Conservation (phyloP, 2,113 vertebrate genomes). For the Sisor rabdophorus region DNA sequence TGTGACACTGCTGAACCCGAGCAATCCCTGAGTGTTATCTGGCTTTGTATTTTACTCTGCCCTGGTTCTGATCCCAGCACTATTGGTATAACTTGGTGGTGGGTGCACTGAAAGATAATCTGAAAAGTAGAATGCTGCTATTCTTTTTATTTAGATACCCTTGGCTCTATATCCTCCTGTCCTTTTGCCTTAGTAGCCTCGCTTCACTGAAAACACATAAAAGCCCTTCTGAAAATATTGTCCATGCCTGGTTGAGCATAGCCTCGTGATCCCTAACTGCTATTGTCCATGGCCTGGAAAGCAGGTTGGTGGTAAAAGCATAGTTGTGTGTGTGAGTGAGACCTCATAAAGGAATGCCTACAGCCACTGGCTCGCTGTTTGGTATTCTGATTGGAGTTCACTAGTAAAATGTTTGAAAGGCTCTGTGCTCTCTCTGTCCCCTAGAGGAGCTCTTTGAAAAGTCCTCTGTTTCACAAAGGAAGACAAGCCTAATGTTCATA, state of each 20-base stretch:
- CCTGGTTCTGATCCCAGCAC: slow-evolving; percentile 3
- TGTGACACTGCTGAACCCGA: slow-evolving; percentile 10
- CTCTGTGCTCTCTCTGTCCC: slow-evolving; percentile 18
- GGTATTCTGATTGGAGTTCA: slow-evolving; percentile 19
- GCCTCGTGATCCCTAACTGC: slow-evolving; percentile 38
- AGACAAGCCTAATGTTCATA: slow-evolving; percentile 32
- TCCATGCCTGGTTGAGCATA: slow-evolving; percentile 45
- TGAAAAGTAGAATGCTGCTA: slow-evolving; percentile 15
- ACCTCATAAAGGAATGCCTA: neutral
- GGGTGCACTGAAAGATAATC: slow-evolving; percentile 17
- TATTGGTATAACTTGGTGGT: neutral
- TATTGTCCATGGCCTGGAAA: slow-evolving; percentile 22
- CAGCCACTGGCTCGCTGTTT: slow-evolving; percentile 24
- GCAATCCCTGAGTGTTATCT: slow-evolving; percentile 12
- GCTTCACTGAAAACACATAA: slow-evolving; percentile 39
- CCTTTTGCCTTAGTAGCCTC: slow-evolving; percentile 24
- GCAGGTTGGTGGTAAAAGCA: neutral
- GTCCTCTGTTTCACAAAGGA: slow-evolving; percentile 22
- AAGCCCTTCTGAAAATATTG: slow-evolving; percentile 52
- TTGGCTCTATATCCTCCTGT: slow-evolving; percentile 19
- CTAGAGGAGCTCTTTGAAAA: slow-evolving; percentile 26
- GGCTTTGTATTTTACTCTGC: slow-evolving; percentile 1
- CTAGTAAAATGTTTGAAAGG: slow-evolving; percentile 30
- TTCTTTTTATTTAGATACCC: slow-evolving; percentile 31
- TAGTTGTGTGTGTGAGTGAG: slow-evolving; percentile 5